phyloP scores from a whole-genome alignment of 1,140 invertebrate species.

The Brachionus calyciflorus region DNA sequence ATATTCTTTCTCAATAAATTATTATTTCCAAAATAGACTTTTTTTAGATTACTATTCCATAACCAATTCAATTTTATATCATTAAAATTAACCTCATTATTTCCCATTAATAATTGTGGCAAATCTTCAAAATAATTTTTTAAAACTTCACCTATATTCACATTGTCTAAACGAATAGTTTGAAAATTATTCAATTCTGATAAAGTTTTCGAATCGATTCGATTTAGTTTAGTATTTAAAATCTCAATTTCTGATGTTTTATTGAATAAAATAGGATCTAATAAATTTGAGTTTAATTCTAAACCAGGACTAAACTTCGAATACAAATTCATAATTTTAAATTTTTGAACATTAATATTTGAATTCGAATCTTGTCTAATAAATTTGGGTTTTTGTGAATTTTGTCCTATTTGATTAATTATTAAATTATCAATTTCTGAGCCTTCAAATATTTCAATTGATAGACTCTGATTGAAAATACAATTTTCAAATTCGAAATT shows the following conservation, averaged over 20 bases:
- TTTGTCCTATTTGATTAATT: neutral
- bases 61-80: neutral
- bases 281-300: constrained; percentile 3
- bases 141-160: neutral
- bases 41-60: constrained; percentile 1
- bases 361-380: neutral
- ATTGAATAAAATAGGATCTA: neutral
- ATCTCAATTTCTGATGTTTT: neutral
- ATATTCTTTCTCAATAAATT: constrained; percentile 1
- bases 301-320: neutral
- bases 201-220: neutral
- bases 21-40: constrained; percentile 31
- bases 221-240: neutral
- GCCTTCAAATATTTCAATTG: neutral
- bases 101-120: neutral
- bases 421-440: neutral
- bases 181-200: neutral
- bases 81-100: neutral
- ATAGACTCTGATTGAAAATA: neutral
- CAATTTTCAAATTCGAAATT: constrained; percentile 20
- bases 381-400: neutral
- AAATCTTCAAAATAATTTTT: neutral
- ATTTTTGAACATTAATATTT: neutral
- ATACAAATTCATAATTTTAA: neutral
- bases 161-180: constrained; percentile 19